Evolutionary conservation across 1,140 invertebrate genomes (phyloP), one percentile per base, ranked within the genome.

Genomic region (Chlorops oryzae): DNA sequence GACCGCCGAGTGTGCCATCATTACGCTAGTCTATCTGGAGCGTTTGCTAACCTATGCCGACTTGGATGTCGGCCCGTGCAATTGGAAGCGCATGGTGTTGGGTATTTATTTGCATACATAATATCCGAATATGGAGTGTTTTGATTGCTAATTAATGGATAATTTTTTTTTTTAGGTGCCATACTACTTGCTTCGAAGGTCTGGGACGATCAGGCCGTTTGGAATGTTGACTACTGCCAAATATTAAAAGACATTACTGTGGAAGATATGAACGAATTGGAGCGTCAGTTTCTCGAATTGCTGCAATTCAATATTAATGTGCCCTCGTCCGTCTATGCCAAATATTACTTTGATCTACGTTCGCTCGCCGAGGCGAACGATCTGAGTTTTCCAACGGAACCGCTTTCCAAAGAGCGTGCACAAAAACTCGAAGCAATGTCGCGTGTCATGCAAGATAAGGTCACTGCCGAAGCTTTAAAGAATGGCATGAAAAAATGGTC

Each of bases 161-260:
- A 12, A 20, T 4, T n/a, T 41, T 22, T 22, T 9, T 42, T 5
- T 32, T 46, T 37, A 68, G 94, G 94, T 63, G 95, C 96, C 57
- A 98, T 99, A 70, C 78, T 99, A 57, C 77, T 99, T 52, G 94
- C 97, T 5, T 98, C 94, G n/a, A 99, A 99, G 79, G 97, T 96
- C 23, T 99, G 97, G 97, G 97, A 99, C 74, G 97, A 99, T 75
- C 97, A 99, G 75, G 96, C 96, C 38, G 96, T 99, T 5, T 99
- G 97, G 97, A 99, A 99, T 80, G 95, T 99, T 20, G 97, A 99
- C 76, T 99, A 98, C 75, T 99, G 96, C 77, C 96, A 99, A 81
- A 99, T 99, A 71, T 77, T 99, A 23, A 96, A 96, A 76, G 96
- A 99, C 72, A 96, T 98, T 52, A 92, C 92, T 27, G 96, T 99